Percentiles rank a stretch among this genome's conserved stretches.
Conservation (phyloP, 2,888 invertebrate genomes). For the Melanostoma scalare region DNA sequence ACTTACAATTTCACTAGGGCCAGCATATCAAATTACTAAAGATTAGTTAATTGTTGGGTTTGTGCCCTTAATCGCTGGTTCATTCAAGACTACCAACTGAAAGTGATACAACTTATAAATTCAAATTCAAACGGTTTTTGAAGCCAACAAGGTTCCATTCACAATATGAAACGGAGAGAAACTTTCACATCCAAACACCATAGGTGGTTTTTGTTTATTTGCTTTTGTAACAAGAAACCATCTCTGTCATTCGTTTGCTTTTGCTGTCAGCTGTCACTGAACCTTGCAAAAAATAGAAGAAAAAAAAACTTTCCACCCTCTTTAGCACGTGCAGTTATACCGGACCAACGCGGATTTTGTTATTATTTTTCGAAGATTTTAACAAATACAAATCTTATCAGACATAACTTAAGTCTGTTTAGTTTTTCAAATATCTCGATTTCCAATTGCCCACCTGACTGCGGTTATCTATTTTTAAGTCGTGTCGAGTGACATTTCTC, state of each 20-base stretch:
- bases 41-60: too few relatives aligned
- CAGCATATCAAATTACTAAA: too few relatives aligned
- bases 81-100: too few relatives aligned
- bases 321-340: constrained; percentile 59
- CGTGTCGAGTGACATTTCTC: constrained; percentile 58
- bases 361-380: constrained; percentile 46
- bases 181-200: constrained; percentile 18
- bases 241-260: constrained; percentile 40
- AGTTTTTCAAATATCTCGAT: constrained; percentile 20
- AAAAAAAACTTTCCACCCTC: constrained; percentile 61
- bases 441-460: constrained; percentile 15
- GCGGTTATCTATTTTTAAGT: constrained; percentile 61
- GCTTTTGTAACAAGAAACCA: constrained; percentile 5
- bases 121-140: too few relatives aligned
- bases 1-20: too few relatives aligned
- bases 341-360: constrained; percentile 50
- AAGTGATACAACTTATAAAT: too few relatives aligned
- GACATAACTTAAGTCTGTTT: background rate
- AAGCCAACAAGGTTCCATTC: background rate
- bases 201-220: constrained; percentile 19
- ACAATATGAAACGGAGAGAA: background rate
- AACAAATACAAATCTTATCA: background rate
- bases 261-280: constrained; percentile 41
- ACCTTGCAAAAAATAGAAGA: constrained; percentile 33
- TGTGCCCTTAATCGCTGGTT: too few relatives aligned